Conservation (phyloP, 2,113 vertebrate genomes). For the Antigone vipio region DNA sequence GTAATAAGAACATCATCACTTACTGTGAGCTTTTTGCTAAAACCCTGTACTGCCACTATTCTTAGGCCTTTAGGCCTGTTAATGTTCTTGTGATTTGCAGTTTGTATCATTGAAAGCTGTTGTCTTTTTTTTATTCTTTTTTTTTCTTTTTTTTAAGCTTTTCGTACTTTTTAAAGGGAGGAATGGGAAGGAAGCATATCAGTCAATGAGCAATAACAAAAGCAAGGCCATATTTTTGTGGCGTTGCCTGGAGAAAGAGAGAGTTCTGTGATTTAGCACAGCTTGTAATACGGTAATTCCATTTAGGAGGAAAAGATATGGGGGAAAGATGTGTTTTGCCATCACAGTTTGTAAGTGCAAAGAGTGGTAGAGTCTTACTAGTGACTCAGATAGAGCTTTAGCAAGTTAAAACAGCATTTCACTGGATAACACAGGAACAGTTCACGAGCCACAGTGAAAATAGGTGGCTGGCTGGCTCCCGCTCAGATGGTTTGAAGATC, state of each 20-base stretch:
- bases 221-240: background rate
- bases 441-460: background rate
- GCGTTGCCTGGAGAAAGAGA: background rate
- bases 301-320: background rate
- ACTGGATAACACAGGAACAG: background rate
- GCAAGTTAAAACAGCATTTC: background rate
- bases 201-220: background rate
- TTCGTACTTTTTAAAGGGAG: background rate
- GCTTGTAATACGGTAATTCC: background rate
- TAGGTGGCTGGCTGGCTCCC: background rate
- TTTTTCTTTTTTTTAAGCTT: background rate
- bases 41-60: background rate
- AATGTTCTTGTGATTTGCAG: background rate
- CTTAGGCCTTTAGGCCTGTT: background rate
- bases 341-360: background rate
- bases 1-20: background rate
- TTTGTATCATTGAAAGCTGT: background rate
- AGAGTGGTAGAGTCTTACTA: background rate
- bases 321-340: background rate
- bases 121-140: background rate
- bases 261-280: background rate
- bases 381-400: background rate
- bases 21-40: background rate
- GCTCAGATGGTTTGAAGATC: background rate
- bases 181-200: background rate